Percentiles rank a stretch among this genome's conserved stretches.
These are phyloP conservation scores for Pasiphila rectangulata DNA, from an alignment of 2,888 invertebrate species.

Conservation along the genomic window DNA sequence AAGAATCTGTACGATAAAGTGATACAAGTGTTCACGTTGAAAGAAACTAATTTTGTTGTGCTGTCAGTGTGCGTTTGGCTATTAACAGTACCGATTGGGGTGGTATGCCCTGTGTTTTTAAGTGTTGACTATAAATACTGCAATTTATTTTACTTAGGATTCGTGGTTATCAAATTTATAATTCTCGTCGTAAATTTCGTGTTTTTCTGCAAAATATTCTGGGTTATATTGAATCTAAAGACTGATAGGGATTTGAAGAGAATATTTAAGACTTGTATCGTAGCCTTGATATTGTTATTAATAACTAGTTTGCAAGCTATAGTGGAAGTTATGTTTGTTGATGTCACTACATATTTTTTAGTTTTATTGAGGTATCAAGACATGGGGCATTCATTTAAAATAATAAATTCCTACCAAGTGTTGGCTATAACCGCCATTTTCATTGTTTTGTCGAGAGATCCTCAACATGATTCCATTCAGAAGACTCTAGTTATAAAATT, in stretches of 20 bases:
- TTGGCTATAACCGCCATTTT: slow-evolving; percentile 25
- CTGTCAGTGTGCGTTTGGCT: slow-evolving; percentile 45
- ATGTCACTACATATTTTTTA: slow-evolving; percentile 38
- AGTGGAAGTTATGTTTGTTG: slow-evolving; percentile 49
- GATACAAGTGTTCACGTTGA: slow-evolving; percentile 49
- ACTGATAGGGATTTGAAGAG: slow-evolving; percentile 20
- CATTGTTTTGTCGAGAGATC: slow-evolving; percentile 19
- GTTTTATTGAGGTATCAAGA: slow-evolving; percentile 4
- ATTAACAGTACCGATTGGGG: slow-evolving; percentile 43
- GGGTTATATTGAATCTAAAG: slow-evolving; percentile 36
- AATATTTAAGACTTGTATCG: slow-evolving; percentile 35
- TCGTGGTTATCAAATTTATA: slow-evolving; percentile 46
- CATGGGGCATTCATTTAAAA: slow-evolving; percentile 25
- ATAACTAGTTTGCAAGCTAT: slow-evolving; percentile 57
- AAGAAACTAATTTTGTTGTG: slow-evolving; percentile 37
- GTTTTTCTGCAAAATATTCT: slow-evolving; percentile 53
- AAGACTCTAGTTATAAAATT: slow-evolving; percentile 15
- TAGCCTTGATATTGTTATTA: slow-evolving; percentile 50
- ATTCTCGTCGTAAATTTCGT: slow-evolving; percentile 41
- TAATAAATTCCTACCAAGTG: slow-evolving; percentile 37
- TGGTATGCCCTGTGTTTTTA: slow-evolving; percentile 18
- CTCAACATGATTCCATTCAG: slow-evolving; percentile 9
- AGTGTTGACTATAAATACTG: slow-evolving; percentile 6
- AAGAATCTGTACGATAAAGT: slow-evolving; percentile 63
- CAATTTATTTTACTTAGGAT: slow-evolving; percentile 37